A percentile compares a stretch with the other conserved stretches of the same genome.
phyloP scores from a whole-genome alignment of 2,113 vertebrate species.

The Semnornis frantzii region DNA sequence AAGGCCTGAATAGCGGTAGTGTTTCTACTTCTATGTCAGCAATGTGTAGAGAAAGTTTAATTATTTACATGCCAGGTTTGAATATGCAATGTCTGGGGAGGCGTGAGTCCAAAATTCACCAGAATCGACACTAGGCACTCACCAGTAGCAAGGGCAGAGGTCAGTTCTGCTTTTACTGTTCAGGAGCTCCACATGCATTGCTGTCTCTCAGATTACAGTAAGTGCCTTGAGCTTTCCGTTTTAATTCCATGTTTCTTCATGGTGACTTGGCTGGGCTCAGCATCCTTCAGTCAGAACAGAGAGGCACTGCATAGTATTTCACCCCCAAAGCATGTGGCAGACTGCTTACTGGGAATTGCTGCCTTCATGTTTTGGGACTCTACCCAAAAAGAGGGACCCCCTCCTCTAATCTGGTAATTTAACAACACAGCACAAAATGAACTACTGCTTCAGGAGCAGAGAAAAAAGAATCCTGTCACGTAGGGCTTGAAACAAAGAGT shows the following conservation, averaged over 20 bases:
- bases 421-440: neutral
- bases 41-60: conserved; percentile 20
- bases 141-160: neutral
- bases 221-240: neutral
- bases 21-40: neutral
- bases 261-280: neutral
- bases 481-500: neutral
- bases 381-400: neutral
- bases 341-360: neutral
- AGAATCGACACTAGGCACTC: neutral
- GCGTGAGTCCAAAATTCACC: neutral
- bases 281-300: neutral
- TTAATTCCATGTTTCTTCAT: neutral
- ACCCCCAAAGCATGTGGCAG: neutral
- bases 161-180: neutral
- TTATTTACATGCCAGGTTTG: conserved; percentile 8
- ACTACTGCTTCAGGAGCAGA: neutral
- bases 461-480: neutral
- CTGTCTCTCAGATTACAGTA: neutral
- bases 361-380: neutral
- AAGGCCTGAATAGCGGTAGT: neutral
- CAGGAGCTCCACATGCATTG: neutral
- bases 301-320: neutral
- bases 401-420: neutral
- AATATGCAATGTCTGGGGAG: neutral